Base-by-base conservation (phyloP, 2,113 vertebrate genomes). In the Misgurnus anguillicaudatus region DNA sequence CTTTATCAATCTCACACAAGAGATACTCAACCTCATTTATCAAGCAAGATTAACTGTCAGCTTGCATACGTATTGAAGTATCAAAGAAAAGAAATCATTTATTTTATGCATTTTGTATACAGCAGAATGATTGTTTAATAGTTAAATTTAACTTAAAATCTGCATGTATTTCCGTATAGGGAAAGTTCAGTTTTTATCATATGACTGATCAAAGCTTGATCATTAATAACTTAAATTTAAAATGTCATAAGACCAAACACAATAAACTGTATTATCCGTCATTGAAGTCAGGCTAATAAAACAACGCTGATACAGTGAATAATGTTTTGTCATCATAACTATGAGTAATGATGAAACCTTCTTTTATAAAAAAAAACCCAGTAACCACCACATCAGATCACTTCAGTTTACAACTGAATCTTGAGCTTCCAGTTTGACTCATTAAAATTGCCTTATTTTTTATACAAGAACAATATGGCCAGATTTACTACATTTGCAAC, bases 1-100 rank as follows among this genome's bases (percentile, higher is more conserved):
- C 60, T 75, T 64, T 75, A 75, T 63, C 41, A 47, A 42, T 75
- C 58, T 62, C 73, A 64, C 60, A 64, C 24, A 76, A 63, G 61
- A 64, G 21, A 64, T 48, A 21, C 67, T 57, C 47, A 1, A 41
- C 39, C 42, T 80, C 71, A 80, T 80, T 66, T 74, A 75, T 75
- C 78, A 80, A 47, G n/a, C 14, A 45, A 67, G 71, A 80, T 80
- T 75, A 66, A 68, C 71, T 75, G 70, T 74, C 78, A 74, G 38
- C 62, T 66, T 62, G n/a, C 48, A 7, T 19, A 66, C 39, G 62
- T 70, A 51, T 70, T 17, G 4, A 70, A n/a, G 42, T 19, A 57
- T 45, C 69, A 65, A 19, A 75, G 19, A 16, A 41, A 80, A 80
- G 58, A 80, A 57, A 58, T 2, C n/a, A 47, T 73, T 42, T 60